These are phyloP conservation scores for Mesocentrotus franciscanus DNA, from an alignment of 53 echinoderm and acorn worm species.

Conservation along the genomic window DNA sequence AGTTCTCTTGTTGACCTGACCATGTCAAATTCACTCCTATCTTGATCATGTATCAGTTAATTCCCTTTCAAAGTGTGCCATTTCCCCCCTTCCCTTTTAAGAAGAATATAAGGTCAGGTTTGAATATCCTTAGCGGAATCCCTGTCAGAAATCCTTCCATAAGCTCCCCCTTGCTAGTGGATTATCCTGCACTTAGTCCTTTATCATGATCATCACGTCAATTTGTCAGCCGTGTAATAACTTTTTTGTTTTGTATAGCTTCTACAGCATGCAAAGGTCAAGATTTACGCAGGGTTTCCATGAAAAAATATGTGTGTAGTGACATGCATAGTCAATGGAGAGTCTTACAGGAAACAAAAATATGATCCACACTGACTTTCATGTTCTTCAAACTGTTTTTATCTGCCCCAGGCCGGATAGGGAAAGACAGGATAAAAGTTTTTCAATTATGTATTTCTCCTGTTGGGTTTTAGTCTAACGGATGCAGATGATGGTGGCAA, in stretches of 20 bases:
- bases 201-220: conserved; percentile 10
- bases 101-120: not conserved
- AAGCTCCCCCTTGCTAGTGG: not conserved
- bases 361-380: not conserved
- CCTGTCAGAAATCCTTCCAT: not conserved
- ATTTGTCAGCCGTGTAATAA: not conserved
- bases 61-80: not conserved
- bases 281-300: not conserved
- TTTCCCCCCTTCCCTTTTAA: not conserved
- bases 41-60: not conserved
- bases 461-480: not conserved
- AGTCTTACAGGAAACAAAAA: not conserved
- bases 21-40: not conserved
- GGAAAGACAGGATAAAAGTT: not conserved
- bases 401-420: not conserved
- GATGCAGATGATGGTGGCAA: not conserved
- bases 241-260: not conserved
- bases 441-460: not conserved
- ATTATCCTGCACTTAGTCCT: conserved; percentile 11
- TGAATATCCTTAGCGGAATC: not conserved
- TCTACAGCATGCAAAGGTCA: not conserved
- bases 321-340: not conserved
- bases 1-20: not conserved
- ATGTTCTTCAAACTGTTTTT: not conserved
- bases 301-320: not conserved